Percentiles rank a stretch among this genome's conserved stretches.
Evolutionary conservation across 92 coral and sea anemone species (phyloP).

Genomic region (Meandrina meandrites): DNA sequence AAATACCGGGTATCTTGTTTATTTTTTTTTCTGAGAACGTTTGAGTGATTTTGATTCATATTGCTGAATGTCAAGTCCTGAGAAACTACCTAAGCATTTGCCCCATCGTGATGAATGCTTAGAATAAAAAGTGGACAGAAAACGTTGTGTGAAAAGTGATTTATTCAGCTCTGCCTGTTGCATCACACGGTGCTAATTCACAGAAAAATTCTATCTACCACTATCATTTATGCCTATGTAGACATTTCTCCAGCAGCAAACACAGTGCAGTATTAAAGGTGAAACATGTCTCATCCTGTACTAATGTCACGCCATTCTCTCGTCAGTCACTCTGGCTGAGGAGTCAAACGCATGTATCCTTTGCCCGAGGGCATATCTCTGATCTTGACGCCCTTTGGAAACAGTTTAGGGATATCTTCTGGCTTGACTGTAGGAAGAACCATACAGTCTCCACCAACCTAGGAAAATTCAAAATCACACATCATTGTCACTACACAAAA

Average conservation of each 20-base stretch:
- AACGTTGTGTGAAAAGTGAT: not conserved
- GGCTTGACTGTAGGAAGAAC: constrained; percentile 78
- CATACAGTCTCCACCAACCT: constrained; percentile 87
- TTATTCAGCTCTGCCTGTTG: not conserved
- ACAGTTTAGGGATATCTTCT: constrained; percentile 57
- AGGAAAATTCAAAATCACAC: not conserved
- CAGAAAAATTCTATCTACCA: not conserved
- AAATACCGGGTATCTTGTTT: too few species aligned
- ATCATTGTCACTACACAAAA: not conserved
- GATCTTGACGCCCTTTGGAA: constrained; percentile 61
- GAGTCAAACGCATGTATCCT: constrained; percentile 77
- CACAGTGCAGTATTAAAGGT: not conserved
- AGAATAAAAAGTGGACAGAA: not conserved
- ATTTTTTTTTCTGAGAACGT: too few species aligned
- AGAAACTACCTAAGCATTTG: too few species aligned
- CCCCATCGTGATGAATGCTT: too few species aligned
- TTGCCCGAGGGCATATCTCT: constrained; percentile 80
- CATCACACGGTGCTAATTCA: not conserved
- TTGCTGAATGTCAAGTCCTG: too few species aligned
- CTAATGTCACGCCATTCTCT: not conserved
- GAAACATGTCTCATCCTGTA: not conserved
- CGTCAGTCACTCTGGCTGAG: constrained; percentile 66
- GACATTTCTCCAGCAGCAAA: not conserved
- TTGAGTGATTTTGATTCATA: too few species aligned
- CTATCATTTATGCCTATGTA: not conserved